These are phyloP conservation scores for Leuciscus idus DNA, from an alignment of 2,113 vertebrate species.

Conservation along the genomic window DNA sequence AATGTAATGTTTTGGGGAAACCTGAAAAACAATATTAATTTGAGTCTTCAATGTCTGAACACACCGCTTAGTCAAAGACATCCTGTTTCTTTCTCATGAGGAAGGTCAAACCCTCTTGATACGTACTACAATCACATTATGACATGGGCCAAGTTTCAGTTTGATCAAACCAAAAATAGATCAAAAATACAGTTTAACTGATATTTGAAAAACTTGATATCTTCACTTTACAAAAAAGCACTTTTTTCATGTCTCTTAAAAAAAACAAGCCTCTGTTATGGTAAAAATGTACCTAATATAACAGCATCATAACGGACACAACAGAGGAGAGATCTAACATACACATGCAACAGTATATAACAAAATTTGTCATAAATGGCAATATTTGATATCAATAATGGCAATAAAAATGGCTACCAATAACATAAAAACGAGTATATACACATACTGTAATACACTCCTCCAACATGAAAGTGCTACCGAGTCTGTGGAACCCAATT, in stretches of 20 bases:
- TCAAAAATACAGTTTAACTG: constrained; percentile 57
- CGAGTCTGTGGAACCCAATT: constrained; percentile 51
- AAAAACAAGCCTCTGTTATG: constrained; percentile 48
- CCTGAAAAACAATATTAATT: neutral
- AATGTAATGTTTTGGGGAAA: neutral
- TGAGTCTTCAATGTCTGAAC: neutral
- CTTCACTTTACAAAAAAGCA: constrained; percentile 54
- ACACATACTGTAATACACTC: constrained; percentile 68
- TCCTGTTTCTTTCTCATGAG: neutral
- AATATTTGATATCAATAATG: constrained; percentile 49
- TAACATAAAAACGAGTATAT: constrained; percentile 47
- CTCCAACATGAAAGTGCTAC: constrained; percentile 73
- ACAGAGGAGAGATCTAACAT: constrained; percentile 51
- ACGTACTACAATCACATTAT: constrained; percentile 34
- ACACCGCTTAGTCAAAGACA: neutral
- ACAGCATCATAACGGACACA: constrained; percentile 41
- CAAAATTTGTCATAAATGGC: constrained; percentile 47
- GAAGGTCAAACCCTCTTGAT: neutral
- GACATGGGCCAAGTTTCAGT: constrained; percentile 1
- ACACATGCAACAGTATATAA: constrained; percentile 31
- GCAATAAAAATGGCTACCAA: constrained; percentile 54
- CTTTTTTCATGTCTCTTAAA: constrained; percentile 54
- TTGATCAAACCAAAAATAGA: constrained; percentile 53
- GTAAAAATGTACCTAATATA: constrained; percentile 59
- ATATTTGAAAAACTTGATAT: constrained; percentile 58